These are phyloP conservation scores for Perca flavescens DNA, from an alignment of 2,113 vertebrate species.

Conservation along the genomic window DNA sequence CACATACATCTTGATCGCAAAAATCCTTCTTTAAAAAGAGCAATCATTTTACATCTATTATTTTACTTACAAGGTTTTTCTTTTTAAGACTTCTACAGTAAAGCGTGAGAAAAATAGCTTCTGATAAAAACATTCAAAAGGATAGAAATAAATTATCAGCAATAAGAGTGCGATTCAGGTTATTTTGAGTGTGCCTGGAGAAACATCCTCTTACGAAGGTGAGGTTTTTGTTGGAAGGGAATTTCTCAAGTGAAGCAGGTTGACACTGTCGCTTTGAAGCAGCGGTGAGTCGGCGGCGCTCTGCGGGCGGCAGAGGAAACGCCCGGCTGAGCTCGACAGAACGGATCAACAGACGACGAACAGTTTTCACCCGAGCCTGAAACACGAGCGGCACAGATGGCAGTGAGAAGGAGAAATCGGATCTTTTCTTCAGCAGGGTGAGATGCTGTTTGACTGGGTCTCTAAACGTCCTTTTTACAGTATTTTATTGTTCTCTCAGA, in stretches of 20 bases:
- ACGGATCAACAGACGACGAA: conserved; percentile 2
- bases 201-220: conserved; percentile 10
- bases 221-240: not conserved
- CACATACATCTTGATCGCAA: conserved; percentile 53
- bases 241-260: conserved; percentile 18
- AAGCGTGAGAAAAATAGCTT: conserved; percentile 53
- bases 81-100: conserved; percentile 71
- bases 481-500: conserved; percentile 63
- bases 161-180: conserved; percentile 51
- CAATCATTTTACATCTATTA: conserved; percentile 40
- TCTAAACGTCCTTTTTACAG: conserved; percentile 20
- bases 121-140: conserved; percentile 57
- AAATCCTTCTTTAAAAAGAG: conserved; percentile 65
- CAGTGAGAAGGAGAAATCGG: not conserved
- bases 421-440: conserved; percentile 17
- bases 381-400: conserved; percentile 38
- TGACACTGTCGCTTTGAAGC: conserved; percentile 17
- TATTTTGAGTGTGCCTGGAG: conserved; percentile 35
- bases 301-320: conserved; percentile 11
- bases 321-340: conserved; percentile 22
- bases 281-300: conserved; percentile 1
- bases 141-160: conserved; percentile 77
- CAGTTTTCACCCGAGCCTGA: conserved; percentile 28
- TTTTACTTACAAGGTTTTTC: conserved; percentile 34
- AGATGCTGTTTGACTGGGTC: conserved; percentile 47